Base-by-base conservation (phyloP, 2,888 invertebrate genomes). In the Tinea pellionella region DNA sequence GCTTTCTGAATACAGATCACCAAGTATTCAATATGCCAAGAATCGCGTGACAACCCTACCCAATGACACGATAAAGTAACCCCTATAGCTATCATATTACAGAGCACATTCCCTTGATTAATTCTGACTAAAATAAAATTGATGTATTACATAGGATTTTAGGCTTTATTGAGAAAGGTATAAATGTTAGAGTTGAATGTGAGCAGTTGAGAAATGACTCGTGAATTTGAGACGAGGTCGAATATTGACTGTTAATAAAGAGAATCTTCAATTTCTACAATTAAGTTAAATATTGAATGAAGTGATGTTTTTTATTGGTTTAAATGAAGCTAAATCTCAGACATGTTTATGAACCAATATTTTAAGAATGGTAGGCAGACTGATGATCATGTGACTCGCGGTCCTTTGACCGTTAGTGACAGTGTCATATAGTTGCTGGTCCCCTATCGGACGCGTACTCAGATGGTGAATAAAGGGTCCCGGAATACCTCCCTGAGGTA, bases 221-320 rank as follows among this genome's bases (percentile, higher is more conserved):
- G 47, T 16, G 47, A 47, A 47, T 47, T 47, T 15, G 15, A 47
- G 47, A 47, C 47, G 47, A 19, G 53, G 24, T 53, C 53, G 53
- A 53, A 24, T 24, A 53, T 53, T 53, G 53, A 53, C 53, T 53
- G 24, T 24, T 53, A 53, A 53, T 24, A 53, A 18, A 24, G 53
- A 9, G 24, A 18, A 24, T 53, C 24, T 53, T 9, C 13, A 16
- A 16, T 16, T 47, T 47, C 16, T 47, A 47, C 47, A 47, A 47
- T 47, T 47, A 47, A 15, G 47, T 9, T 47, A 47, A 47, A 47
- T 47, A 16, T 47, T 6, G 37, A 37, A 37, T 37, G n/a, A 37
- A 37, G n/a, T 37, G 37, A 37, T 37, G 37, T 37, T 37, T 37
- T 37, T 37, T 37, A 37, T 37, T 37, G 9, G 37, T 37, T 37